Base-by-base conservation (phyloP, 2,797 vertebrate species). In the Gambelia wislizenii region DNA sequence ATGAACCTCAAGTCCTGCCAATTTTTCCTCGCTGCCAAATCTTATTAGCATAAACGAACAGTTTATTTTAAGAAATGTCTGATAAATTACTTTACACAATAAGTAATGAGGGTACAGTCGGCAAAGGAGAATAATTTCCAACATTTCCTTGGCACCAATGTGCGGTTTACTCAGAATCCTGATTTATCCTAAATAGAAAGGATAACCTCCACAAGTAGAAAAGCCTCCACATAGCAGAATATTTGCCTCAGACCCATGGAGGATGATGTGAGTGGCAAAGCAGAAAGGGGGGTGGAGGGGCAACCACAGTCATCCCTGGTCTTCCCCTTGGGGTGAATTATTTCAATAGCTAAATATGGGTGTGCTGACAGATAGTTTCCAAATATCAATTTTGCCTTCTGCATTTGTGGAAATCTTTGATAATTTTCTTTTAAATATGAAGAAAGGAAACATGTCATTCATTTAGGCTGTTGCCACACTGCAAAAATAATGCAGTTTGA, bases 31-130 rank as follows among this genome's bases (percentile, higher is more conserved):
- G 94, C 95, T 97, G 97, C 97, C 97, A 98, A 98, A 95, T 97
- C 96, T 97, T 97, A 98, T 98, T 97, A 97, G 97, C 97, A 97
- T 97, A 98, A 98, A 98, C 97, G 96, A 98, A 97, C 80, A 91
- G 97, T 97, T 98, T 98, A 98, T 98, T 98, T 98, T 97, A 97
- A 97, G 97, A 98, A 97, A 97, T 97, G 97, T 96, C 97, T 97
- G 96, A 98, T 98, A 98, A 97, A 97, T 97, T 97, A 97, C 96
- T 97, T 96, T 97, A 96, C 96, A 97, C 96, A 97, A 97, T 97
- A 96, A 59, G 97, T 98, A 98, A 98, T 98, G 97, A 98, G 97
- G 97, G 96, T 96, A 96, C 97, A 97, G 97, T 97, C 96, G 96
- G 97, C 97, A 97, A 95, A 96, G 94, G 95, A 97, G 96, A 97